A percentile compares a stretch with the other conserved stretches of the same genome.
Conservation (phyloP, 2,797 vertebrate species). For the Babyrousa celebensis region DNA sequence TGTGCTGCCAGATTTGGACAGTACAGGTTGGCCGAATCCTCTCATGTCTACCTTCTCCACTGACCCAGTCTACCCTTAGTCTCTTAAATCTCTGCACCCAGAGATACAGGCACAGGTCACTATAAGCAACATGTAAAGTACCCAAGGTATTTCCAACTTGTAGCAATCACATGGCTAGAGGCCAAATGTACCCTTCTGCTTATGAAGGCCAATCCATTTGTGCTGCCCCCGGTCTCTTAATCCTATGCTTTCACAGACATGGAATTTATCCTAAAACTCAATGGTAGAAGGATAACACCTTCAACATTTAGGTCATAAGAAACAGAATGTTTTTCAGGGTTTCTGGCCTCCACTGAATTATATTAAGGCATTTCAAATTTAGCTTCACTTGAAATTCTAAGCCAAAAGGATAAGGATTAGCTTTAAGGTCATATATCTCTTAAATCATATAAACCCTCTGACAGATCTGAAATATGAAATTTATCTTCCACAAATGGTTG, state of each 20-base stretch:
- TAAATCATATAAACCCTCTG: conserved; percentile 74
- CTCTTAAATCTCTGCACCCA: neutral
- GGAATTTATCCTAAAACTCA: conserved; percentile 54
- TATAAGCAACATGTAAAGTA: neutral
- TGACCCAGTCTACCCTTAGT: neutral
- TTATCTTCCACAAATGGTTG: conserved; percentile 62
- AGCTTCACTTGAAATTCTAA: conserved; percentile 72
- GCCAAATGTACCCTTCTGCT: conserved; percentile 8
- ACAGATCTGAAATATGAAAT: conserved; percentile 76
- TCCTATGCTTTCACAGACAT: conserved; percentile 11
- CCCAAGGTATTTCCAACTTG: neutral
- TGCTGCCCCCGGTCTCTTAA: neutral
- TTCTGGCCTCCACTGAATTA: conserved; percentile 62
- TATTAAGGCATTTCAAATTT: conserved; percentile 74
- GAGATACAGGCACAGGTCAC: neutral
- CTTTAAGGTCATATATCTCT: conserved; percentile 73
- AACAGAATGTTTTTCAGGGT: conserved; percentile 48
- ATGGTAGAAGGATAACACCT: conserved; percentile 7
- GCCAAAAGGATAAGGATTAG: conserved; percentile 69
- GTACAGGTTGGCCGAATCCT: neutral
- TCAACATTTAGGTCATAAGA: conserved; percentile 54
- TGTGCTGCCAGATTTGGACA: neutral
- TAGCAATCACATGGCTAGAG: conserved; percentile 5
- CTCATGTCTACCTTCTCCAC: neutral
- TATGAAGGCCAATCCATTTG: neutral